Conservation (phyloP, 30 jellyfish, hydroid and myxozoan species). For the Pseudorhiza aurosa region DNA sequence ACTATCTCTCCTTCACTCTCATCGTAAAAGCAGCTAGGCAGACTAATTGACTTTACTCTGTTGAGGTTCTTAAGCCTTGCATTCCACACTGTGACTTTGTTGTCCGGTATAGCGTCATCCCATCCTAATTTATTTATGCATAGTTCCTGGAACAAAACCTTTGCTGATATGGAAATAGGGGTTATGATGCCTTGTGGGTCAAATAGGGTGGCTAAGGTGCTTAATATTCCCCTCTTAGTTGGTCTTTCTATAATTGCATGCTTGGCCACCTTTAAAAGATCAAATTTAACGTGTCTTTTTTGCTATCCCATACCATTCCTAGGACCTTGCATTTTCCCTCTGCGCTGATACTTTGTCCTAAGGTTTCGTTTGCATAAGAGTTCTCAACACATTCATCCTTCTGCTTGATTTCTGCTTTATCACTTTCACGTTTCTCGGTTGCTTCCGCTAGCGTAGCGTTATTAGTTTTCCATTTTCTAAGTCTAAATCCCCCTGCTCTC, state of each 20-base stretch:
- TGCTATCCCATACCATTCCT: conserved; percentile 36
- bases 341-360: not conserved
- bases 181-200: conserved; percentile 45
- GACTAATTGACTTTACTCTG: not conserved
- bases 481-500: conserved; percentile 33
- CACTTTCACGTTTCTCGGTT: not conserved
- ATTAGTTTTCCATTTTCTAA: conserved; percentile 36
- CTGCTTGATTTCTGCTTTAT: not conserved
- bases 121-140: conserved; percentile 12
- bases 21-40: conserved; percentile 26
- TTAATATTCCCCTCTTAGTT: conserved; percentile 14
- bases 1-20: conserved; percentile 5
- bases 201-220: conserved; percentile 26
- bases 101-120: conserved; percentile 25
- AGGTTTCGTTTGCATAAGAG: not conserved
- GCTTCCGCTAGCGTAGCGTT: not conserved
- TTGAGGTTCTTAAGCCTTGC: conserved; percentile 15
- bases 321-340: conserved; percentile 14
- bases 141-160: conserved; percentile 36
- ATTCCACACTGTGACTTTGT: conserved; percentile 23
- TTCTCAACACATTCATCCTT: not conserved
- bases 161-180: conserved; percentile 20
- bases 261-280: not conserved
- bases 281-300: conserved; percentile 9
- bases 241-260: not conserved